Evolutionary conservation across 2,113 vertebrate species (phyloP).

Genomic region (Maccullochella peelii): DNA sequence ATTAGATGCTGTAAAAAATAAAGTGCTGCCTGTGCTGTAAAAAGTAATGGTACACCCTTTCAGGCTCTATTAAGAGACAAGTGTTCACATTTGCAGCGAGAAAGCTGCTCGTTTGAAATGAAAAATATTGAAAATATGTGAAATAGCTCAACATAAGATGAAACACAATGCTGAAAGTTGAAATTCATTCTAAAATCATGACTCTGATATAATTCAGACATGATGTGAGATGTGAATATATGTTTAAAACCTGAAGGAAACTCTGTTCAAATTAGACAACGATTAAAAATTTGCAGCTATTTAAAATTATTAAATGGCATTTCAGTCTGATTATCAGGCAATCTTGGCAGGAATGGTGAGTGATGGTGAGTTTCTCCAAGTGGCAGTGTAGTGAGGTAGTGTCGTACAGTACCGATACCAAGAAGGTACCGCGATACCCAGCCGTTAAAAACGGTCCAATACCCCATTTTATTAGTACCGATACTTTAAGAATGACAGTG

Average conservation of each 20-base stretch:
- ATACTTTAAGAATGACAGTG: too few relatives aligned
- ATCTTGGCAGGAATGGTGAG: neutral
- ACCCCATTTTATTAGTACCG: too few relatives aligned
- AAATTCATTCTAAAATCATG: neutral
- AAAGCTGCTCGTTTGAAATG: neutral
- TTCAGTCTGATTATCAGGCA: neutral
- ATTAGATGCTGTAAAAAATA: conserved; percentile 21
- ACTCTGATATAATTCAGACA: neutral
- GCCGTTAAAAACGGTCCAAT: too few relatives aligned
- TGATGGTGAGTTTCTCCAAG: neutral
- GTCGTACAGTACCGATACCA: too few relatives aligned
- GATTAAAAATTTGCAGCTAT: too few relatives aligned
- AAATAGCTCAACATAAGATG: neutral
- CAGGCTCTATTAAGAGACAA: neutral
- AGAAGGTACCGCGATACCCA: too few relatives aligned
- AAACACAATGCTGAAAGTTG: neutral
- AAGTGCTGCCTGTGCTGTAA: conserved; percentile 20
- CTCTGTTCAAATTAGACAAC: too few relatives aligned
- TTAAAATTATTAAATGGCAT: neutral
- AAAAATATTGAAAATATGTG: neutral
- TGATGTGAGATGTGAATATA: neutral
- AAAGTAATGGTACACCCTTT: conserved; percentile 9
- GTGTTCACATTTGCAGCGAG: neutral
- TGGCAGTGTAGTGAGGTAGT: too few relatives aligned
- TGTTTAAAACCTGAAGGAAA: too few relatives aligned